phyloP scores from a whole-genome alignment of 2,888 invertebrate species.

The Timandra comae region DNA sequence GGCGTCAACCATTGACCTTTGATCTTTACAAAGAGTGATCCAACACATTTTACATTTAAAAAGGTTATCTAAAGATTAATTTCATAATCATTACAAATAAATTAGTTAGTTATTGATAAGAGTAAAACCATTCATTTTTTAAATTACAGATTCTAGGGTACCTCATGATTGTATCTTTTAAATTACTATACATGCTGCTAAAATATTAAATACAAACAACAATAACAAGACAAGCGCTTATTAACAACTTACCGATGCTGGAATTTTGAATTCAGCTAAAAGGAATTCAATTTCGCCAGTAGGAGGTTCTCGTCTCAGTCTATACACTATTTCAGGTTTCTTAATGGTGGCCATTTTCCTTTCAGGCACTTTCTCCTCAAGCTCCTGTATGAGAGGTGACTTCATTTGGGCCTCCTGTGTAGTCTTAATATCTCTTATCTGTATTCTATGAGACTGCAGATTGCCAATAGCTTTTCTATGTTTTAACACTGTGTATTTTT shows the following conservation, averaged over 20 bases:
- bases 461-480: constrained; percentile 85
- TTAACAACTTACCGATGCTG: constrained; percentile 66
- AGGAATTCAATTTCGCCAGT: constrained; percentile 72
- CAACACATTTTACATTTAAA: too few relatives aligned
- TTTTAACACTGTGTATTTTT: constrained; percentile 81
- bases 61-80: too few relatives aligned
- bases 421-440: constrained; percentile 80
- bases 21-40: too few relatives aligned
- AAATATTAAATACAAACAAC: too few relatives aligned
- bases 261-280: constrained; percentile 79
- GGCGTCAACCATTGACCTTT: too few relatives aligned
- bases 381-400: constrained; percentile 78
- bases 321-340: constrained; percentile 73
- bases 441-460: constrained; percentile 84
- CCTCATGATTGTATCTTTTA: too few relatives aligned
- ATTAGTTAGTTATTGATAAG: too few relatives aligned
- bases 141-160: too few relatives aligned
- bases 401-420: constrained; percentile 40
- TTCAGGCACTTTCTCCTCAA: constrained; percentile 40
- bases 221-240: too few relatives aligned
- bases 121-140: too few relatives aligned
- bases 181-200: too few relatives aligned
- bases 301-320: constrained; percentile 76
- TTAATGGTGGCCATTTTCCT: constrained; percentile 19
- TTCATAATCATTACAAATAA: too few relatives aligned